These are phyloP conservation scores for Dicyrtomina minuta DNA, from an alignment of 2,888 invertebrate genomes.

Conservation along the genomic window DNA sequence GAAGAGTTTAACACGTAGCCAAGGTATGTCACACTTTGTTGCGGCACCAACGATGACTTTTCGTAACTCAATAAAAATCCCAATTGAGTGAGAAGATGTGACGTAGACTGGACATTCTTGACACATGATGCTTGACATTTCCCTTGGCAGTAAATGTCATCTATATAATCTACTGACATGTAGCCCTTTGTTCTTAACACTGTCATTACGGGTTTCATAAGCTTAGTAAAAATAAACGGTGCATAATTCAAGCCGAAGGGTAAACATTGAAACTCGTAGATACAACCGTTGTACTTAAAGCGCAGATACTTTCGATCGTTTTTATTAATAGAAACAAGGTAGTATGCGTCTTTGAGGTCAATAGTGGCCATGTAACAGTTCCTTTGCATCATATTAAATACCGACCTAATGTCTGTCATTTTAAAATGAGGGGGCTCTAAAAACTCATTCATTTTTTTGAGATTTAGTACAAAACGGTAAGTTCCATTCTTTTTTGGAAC, in stretches of 20 bases:
- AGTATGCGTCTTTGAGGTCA: neutral
- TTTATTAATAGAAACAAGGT: neutral
- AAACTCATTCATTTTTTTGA: no score
- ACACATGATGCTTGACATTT: neutral
- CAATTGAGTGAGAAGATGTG: neutral
- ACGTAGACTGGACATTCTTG: neutral
- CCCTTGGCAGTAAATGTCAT: neutral
- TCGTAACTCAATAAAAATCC: neutral
- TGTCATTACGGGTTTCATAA: conserved; percentile 2
- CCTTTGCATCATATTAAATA: no score
- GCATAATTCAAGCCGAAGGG: neutral
- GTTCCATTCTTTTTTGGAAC: no score
- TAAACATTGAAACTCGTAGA: neutral
- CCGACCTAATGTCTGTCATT: no score
- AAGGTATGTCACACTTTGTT: neutral
- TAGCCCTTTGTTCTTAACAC: neutral
- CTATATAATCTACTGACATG: neutral
- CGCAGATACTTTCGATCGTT: neutral
- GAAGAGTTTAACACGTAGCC: neutral
- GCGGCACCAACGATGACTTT: neutral
- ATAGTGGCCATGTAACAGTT: neutral
- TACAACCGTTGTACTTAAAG: neutral
- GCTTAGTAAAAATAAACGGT: neutral
- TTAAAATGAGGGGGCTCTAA: no score
- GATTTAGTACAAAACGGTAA: no score